Conservation (phyloP, 2,113 vertebrate species). For the Chrysochloris asiatica region DNA sequence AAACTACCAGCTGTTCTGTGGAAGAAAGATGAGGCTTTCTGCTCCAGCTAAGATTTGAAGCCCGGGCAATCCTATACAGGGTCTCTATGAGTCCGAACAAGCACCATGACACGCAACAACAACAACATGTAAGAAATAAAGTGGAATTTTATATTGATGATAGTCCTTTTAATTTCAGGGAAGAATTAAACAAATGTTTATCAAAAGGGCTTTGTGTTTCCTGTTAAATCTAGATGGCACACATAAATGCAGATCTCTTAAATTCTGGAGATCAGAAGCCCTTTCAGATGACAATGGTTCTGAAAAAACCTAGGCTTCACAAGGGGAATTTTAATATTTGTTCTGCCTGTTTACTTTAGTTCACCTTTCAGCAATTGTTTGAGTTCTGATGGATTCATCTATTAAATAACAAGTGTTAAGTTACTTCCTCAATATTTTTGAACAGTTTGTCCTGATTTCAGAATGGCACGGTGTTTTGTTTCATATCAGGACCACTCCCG, state of each 20-base stretch:
- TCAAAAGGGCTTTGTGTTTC: background rate
- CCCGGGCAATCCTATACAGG: too few relatives aligned
- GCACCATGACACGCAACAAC: too few relatives aligned
- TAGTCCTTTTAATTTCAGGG: background rate
- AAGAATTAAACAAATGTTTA: background rate
- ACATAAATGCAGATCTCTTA: background rate
- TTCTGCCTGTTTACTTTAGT: background rate
- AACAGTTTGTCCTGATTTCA: conserved; percentile 21
- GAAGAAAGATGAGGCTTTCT: too few relatives aligned
- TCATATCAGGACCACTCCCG: background rate
- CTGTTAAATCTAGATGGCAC: background rate
- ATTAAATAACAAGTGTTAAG: background rate
- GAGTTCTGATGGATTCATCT: background rate
- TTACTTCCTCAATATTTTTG: conserved; percentile 43
- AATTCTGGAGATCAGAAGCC: conserved; percentile 32
- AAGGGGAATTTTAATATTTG: background rate
- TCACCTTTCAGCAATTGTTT: background rate
- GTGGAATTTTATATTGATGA: conserved; percentile 49
- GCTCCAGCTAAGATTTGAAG: too few relatives aligned
- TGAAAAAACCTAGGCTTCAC: background rate
- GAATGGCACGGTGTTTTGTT: background rate
- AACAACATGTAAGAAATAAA: conserved; percentile 52
- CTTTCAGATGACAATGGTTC: background rate
- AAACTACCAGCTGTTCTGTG: too few relatives aligned
- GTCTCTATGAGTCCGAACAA: too few relatives aligned